Evolutionary conservation across 2,797 vertebrate genomes (phyloP), one percentile per base, ranked within the genome.

Genomic region (Molossus molossus): DNA sequence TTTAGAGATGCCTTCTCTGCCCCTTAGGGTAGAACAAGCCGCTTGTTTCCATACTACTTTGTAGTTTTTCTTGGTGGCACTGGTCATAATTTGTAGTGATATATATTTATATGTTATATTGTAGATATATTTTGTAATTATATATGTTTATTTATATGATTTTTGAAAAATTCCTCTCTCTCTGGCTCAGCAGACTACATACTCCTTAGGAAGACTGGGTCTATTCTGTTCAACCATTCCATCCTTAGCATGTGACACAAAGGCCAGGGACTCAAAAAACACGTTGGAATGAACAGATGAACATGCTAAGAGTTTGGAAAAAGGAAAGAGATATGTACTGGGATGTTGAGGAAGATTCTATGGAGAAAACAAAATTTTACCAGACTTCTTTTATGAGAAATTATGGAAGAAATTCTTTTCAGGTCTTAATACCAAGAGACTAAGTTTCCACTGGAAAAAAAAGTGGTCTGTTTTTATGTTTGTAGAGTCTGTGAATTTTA

Each of bases 361-460:
- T 33, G 25, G 80, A 9, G 53, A 58, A 62, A 96, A 45, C 0
- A 27, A 20, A 55, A 69, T 70, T 76, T 67, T 20, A 40, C 3
- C 50, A 87, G 77, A 50, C 6, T 69, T 95, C 3, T 13, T 76
- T 83, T 82, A 53, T 62, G 21, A 77, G 14, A 10, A 93, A 67
- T 72, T 83, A 72, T 6, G 14, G 58, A 58, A 95, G 64, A 87
- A 45, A 60, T 93, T 93, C 6, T 60, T 84, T 69, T 95, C 23
- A 55, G 40, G 6, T 48, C 45, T 82, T 92, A 62, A 48, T 21
- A 69, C 62, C 55, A 89, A 73, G 72, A 92, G 6, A 50, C 60
- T 21, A 40, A 2, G 5, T 67, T 83, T 95, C 69, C 57, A 60
- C 4, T 62, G 14, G 86, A 93, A 45, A 93, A 45, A 45, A 87